Evolutionary conservation across 2,888 invertebrate genomes (phyloP), one percentile per base, ranked within the genome.

Genomic region (Amiota minor): DNA sequence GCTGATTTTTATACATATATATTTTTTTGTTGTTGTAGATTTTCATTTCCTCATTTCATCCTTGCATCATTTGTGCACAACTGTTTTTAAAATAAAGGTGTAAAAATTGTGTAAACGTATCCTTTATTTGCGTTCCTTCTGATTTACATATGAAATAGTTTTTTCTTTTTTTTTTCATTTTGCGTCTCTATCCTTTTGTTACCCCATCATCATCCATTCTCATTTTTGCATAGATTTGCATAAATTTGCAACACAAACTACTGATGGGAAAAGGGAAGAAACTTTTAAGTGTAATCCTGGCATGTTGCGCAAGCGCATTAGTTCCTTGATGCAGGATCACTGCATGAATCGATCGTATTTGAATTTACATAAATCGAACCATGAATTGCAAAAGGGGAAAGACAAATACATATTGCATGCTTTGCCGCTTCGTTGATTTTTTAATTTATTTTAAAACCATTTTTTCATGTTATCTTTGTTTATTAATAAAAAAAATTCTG

Each of bases 101-200:
- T 86, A 84, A 85, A 82, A 83, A 83, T 79, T 78, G 79, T 79
- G 81, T 81, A 81, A 83, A 82, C 80, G 82, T 79, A 82, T 85
- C 77, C 81, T 80, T 79, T 78, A 74, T 79, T 78, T 77, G 73
- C 72, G 72, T 14, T 53, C n/a, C 10, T 20, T 18, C 50, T 70
- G 55, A 23, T 86, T 85, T 86, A 85, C 86, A 86, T 86, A 81
- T 85, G 84, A 86, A 86, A 81, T 77, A 76, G 74, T 35, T 35
- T 35, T 35, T 35, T 35, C 6, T 35, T 35, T 35, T 35, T 23
- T 23, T 23, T 23, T 23, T 23, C 35, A 55, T 69, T 69, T 53
- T 35, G 47, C 69, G 23, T 9, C 11, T 12, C 18, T 35, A 74
- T 74, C 72, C 35, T 35, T 35, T 35, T 35, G 35, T 35, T 6